These are phyloP conservation scores for Rousettus leschenaultii DNA, from an alignment of 2,113 vertebrate species.

Conservation along the genomic window DNA sequence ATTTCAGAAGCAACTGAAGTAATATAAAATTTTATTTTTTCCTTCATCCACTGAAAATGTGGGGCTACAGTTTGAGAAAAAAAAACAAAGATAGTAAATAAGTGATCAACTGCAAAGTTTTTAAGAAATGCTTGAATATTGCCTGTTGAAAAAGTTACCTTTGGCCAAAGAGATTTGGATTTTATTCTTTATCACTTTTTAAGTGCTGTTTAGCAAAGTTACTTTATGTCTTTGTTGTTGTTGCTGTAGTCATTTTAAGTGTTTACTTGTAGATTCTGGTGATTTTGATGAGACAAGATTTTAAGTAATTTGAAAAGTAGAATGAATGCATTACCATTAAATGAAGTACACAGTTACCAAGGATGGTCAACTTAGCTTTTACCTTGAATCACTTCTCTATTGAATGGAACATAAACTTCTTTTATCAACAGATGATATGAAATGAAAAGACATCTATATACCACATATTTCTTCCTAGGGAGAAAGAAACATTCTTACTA, in stretches of 20 bases:
- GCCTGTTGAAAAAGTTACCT: neutral
- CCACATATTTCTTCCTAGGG: neutral
- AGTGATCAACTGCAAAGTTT: neutral
- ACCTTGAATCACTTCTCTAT: neutral
- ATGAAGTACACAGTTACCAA: neutral
- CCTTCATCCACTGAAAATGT: neutral
- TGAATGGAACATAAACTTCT: constrained; percentile 31
- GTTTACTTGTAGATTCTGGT: constrained; percentile 11
- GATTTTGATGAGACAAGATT: constrained; percentile 4
- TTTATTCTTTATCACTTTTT: neutral
- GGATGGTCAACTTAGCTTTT: neutral
- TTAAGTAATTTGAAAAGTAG: constrained; percentile 34
- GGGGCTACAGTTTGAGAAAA: neutral
- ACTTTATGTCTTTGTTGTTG: neutral
- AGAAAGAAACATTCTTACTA: neutral
- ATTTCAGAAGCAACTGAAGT: neutral
- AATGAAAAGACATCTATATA: neutral
- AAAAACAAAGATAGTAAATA: neutral
- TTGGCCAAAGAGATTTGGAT: neutral
- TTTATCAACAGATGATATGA: constrained; percentile 51
- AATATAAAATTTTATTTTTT: neutral
- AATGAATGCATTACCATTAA: neutral
- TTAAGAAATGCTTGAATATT: neutral
- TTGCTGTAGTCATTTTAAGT: neutral
- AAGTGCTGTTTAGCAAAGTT: neutral